Percentiles rank a stretch among this genome's conserved stretches.
phyloP scores from a whole-genome alignment of 2,888 invertebrate genomes.

The Lagria hirta region DNA sequence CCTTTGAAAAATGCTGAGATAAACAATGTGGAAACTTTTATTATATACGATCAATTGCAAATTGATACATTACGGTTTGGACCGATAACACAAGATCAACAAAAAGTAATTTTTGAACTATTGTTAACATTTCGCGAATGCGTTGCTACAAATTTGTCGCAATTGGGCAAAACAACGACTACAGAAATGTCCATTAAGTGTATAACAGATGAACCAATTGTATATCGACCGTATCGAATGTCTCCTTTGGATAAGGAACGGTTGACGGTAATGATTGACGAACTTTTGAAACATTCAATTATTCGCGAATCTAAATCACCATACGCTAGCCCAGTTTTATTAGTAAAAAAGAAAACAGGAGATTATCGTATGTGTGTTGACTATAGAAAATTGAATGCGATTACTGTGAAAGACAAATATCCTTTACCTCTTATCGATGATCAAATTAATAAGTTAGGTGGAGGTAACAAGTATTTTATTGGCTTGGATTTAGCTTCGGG shows the following conservation, averaged over 20 bases:
- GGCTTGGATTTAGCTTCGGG: slow-evolving; percentile 16
- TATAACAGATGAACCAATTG: slow-evolving; percentile 7
- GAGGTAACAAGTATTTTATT: slow-evolving; percentile 7
- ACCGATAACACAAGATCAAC: no score
- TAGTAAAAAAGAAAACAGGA: slow-evolving; percentile 18
- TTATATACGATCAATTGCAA: no score
- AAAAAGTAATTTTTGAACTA: no score
- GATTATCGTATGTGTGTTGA: slow-evolving; percentile 22
- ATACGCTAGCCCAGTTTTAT: slow-evolving; percentile 15
- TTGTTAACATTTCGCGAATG: slow-evolving; percentile 7
- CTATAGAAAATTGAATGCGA: slow-evolving; percentile 17
- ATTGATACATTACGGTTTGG: no score
- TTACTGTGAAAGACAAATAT: slow-evolving; percentile 14
- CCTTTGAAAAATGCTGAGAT: no score
- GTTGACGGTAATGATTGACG: slow-evolving; percentile 9
- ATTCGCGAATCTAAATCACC: slow-evolving; percentile 9
- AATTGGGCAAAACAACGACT: slow-evolving; percentile 6
- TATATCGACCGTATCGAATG: slow-evolving; percentile 8
- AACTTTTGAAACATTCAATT: slow-evolving; percentile 11
- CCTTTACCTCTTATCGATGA: slow-evolving; percentile 22
- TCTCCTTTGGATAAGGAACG: slow-evolving; percentile 9
- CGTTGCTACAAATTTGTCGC: slow-evolving; percentile 2
- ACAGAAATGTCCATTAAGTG: slow-evolving; percentile 6
- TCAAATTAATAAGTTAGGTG: slow-evolving; percentile 6
- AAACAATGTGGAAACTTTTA: no score